Evolutionary conservation across 2,797 vertebrate species (phyloP), one percentile per base, ranked within the genome.

Genomic region (Orientallactaga sibirica): DNA sequence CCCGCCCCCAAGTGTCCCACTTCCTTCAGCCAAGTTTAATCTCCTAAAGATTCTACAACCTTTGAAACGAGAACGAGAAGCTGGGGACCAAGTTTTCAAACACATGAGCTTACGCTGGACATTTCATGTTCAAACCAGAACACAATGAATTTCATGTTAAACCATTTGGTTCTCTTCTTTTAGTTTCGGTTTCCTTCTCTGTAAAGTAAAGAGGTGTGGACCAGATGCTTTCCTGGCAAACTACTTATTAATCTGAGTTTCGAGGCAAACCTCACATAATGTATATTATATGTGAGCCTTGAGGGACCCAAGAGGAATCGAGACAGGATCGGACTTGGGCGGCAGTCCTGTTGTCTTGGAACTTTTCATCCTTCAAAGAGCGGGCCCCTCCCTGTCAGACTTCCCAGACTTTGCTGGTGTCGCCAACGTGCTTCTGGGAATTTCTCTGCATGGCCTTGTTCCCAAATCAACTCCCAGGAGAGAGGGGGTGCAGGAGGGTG

Each of bases 381-480:
- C 1, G 16, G 12, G 41, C 71, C 81, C 79, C 87, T 91, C 78
- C 87, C 77, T 10, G 66, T 33, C 77, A 62, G 64, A 52, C 95
- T 91, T 85, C 81, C 88, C 89, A 96, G 96, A 92, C 93, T 78
- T 16, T 0, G 10, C 89, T 93, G 91, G 94, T 61, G 55, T 88
- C 48, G 3, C 95, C 89, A 86, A n/a, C 93, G 87, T 83, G 85
- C 85, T 95, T 92, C 93, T 94, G 93, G 90, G 94, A 96, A 95
- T 96, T 79, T 97, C 97, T 98, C 97, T 96, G 96, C 97, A 95
- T 67, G 20, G 95, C 96, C 96, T 86, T 96, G 96, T 97, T 98
- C 97, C 95, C 96, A 97, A 97, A 98, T 97, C 97, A 97, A 97
- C 97, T 98, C 98, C 97, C 97, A 94, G 86, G 91, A 55, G 95